Evolutionary conservation across 2,113 vertebrate species (phyloP).

Genomic region (Alouatta palliata): DNA sequence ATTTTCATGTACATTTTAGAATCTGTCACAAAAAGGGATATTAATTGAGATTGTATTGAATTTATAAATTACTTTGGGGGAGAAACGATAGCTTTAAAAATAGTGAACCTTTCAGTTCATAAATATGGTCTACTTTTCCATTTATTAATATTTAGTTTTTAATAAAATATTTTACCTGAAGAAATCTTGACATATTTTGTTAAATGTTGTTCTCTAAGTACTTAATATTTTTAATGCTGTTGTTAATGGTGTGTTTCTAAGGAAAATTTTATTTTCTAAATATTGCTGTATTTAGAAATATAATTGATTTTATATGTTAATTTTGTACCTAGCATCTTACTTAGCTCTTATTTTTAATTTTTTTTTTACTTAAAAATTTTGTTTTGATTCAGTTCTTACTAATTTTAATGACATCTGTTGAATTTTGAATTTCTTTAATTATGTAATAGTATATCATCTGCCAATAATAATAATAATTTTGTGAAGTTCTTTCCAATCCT

Average conservation of each 20-base stretch:
- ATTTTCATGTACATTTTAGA: not conserved
- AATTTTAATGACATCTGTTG: not conserved
- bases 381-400: not conserved
- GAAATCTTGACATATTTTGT: not conserved
- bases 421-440: not conserved
- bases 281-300: not conserved
- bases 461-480: not conserved
- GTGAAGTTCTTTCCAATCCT: not conserved
- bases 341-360: not conserved
- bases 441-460: not conserved
- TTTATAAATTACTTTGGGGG: not conserved
- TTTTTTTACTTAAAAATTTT: too few species aligned
- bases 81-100: not conserved
- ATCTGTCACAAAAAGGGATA: not conserved
- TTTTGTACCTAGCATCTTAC: not conserved
- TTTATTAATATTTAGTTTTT: not conserved
- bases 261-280: not conserved
- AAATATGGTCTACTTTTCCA: not conserved
- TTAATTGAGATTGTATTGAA: not conserved
- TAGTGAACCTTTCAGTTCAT: not conserved
- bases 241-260: not conserved
- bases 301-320: not conserved
- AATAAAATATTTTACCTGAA: not conserved
- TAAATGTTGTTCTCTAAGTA: not conserved
- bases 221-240: not conserved